These are phyloP conservation scores for Ophioderma brevispina DNA, from an alignment of 35 echinoderm and acorn worm species.

Conservation along the genomic window DNA sequence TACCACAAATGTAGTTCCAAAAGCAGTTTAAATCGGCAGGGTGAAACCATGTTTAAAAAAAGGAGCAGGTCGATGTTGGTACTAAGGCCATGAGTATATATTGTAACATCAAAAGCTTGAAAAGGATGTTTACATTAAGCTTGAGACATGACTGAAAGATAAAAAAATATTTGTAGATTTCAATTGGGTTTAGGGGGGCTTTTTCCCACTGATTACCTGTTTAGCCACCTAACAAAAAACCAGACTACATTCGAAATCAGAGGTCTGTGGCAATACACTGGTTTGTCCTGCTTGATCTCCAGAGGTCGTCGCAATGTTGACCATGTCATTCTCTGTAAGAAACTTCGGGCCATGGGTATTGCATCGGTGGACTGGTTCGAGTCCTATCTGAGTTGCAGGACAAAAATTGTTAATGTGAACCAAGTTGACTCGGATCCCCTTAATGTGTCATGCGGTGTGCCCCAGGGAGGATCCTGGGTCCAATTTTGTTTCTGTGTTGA, in stretches of 20 bases:
- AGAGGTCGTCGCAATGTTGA: background rate
- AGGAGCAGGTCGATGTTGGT: too few species aligned
- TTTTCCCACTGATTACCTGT: background rate
- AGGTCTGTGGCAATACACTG: too few species aligned
- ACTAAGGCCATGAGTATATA: background rate
- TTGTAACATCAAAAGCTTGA: background rate
- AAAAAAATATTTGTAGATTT: background rate
- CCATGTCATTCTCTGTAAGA: slow-evolving; percentile 4
- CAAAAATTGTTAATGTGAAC: background rate
- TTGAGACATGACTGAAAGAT: background rate
- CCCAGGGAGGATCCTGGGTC: background rate
- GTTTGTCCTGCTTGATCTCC: background rate
- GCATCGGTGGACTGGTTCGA: background rate
- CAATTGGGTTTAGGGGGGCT: background rate
- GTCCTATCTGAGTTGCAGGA: background rate
- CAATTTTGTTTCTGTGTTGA: background rate
- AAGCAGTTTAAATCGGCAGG: background rate
- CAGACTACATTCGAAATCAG: too few species aligned
- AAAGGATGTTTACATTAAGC: background rate
- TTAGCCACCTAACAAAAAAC: background rate
- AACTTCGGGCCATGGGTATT: slow-evolving; percentile 4
- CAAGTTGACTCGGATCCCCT: background rate
- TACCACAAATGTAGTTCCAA: background rate
- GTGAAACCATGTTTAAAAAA: slow-evolving; percentile 1
- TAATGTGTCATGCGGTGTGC: background rate